These are phyloP conservation scores for Oreochromis tanganicae DNA, from an alignment of 2,113 vertebrate genomes.

Conservation along the genomic window DNA sequence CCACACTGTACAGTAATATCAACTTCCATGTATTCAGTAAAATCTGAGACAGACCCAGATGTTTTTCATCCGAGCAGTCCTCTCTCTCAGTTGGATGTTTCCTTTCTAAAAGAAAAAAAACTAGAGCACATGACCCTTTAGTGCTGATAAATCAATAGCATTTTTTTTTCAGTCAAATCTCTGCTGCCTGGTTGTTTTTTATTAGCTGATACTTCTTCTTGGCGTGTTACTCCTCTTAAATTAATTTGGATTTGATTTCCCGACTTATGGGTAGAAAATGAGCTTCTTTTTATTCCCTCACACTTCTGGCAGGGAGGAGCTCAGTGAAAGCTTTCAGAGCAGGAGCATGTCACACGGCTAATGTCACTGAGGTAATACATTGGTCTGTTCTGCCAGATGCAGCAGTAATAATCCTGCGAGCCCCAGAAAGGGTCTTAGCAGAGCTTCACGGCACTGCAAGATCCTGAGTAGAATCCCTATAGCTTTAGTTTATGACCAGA, in stretches of 20 bases:
- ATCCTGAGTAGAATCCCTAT: constrained; percentile 48
- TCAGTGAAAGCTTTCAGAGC: constrained; percentile 22
- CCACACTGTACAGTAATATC: constrained; percentile 42
- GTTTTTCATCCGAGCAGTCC: constrained; percentile 30
- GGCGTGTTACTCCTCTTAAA: neutral
- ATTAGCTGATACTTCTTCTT: neutral
- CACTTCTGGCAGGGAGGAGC: constrained; percentile 17
- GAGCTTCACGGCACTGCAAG: constrained; percentile 36
- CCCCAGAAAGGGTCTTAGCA: constrained; percentile 43
- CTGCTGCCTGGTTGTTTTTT: neutral
- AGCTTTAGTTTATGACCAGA: constrained; percentile 55
- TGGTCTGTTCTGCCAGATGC: constrained; percentile 55
- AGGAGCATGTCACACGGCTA: constrained; percentile 45
- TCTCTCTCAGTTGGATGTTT: constrained; percentile 26
- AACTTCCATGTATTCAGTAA: constrained; percentile 65
- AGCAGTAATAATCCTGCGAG: constrained; percentile 45
- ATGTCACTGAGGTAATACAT: constrained; percentile 61
- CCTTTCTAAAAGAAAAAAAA: neutral
- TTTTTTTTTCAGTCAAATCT: neutral
- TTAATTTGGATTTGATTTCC: neutral
- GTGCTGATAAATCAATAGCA: constrained; percentile 11
- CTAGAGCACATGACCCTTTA: neutral
- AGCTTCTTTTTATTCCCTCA: constrained; percentile 23
- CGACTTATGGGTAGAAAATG: neutral
- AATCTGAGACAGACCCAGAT: constrained; percentile 45